Evolutionary conservation across 1,140 invertebrate species (phyloP).

Genomic region (Chrysomallon squamiferum): DNA sequence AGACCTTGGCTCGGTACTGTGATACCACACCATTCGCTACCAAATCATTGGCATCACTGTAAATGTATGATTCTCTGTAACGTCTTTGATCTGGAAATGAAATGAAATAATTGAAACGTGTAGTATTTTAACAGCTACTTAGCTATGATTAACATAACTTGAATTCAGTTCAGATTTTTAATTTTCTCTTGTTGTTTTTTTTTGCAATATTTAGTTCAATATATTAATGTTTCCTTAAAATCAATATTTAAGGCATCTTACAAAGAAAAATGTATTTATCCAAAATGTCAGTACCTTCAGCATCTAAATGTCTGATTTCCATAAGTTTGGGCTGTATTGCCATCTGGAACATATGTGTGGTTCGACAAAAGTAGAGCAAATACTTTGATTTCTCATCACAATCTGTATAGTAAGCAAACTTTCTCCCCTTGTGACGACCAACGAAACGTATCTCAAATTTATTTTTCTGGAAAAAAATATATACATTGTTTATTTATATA

Average conservation of each 20-base stretch:
- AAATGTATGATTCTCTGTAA: slow-evolving; percentile 65
- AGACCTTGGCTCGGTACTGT: slow-evolving; percentile 20
- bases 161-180: no score
- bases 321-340: slow-evolving; percentile 82
- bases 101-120: slow-evolving; percentile 12
- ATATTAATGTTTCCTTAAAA: no score
- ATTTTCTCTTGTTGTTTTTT: no score
- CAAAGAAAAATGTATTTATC: no score
- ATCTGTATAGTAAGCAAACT: slow-evolving; percentile 86
- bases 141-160: no score
- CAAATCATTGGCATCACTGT: slow-evolving; percentile 55
- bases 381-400: slow-evolving; percentile 92
- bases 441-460: slow-evolving; percentile 94
- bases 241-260: no score
- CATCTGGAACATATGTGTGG: slow-evolving; percentile 95
- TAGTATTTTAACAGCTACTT: no score
- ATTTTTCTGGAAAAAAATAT: slow-evolving; percentile 74
- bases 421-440: slow-evolving; percentile 71
- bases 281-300: slow-evolving; percentile 69
- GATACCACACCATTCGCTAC: slow-evolving; percentile 45
- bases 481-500: not conserved
- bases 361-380: slow-evolving; percentile 84
- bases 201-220: no score
- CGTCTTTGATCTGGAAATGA: slow-evolving; percentile 62
- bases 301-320: slow-evolving; percentile 78